A percentile compares a stretch with the other conserved stretches of the same genome.
phyloP scores from a whole-genome alignment of 1,140 invertebrate genomes.

The Ips nitidus region DNA sequence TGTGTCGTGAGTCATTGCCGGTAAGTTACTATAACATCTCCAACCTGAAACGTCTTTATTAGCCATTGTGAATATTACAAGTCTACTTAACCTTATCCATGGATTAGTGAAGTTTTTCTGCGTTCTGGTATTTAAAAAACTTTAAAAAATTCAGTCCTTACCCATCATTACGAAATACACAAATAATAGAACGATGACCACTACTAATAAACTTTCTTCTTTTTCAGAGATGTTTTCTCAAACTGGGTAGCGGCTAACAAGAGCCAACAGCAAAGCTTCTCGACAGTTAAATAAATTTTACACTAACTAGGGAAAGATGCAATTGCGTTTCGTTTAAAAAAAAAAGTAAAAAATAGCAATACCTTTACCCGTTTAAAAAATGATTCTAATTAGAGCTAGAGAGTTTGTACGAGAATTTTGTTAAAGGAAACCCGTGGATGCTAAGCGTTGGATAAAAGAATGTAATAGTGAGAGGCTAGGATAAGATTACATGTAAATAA shows the following conservation, averaged over 20 bases:
- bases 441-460: slow-evolving; percentile 32
- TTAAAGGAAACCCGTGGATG: slow-evolving; percentile 31
- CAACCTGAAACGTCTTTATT: not conserved
- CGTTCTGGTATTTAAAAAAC: too few species aligned
- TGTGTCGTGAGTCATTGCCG: slow-evolving; percentile 96
- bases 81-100: too few species aligned
- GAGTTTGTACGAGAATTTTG: slow-evolving; percentile 34
- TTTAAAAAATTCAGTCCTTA: too few species aligned
- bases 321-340: slow-evolving; percentile 20
- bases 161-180: too few species aligned
- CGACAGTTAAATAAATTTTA: slow-evolving; percentile 60
- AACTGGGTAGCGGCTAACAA: slow-evolving; percentile 86
- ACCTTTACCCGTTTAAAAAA: slow-evolving; percentile 13
- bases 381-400: slow-evolving; percentile 34
- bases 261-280: slow-evolving; percentile 65
- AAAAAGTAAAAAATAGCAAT: slow-evolving; percentile 36
- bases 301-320: slow-evolving; percentile 35
- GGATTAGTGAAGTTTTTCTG: too few species aligned
- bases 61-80: not conserved
- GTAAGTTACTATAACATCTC: slow-evolving; percentile 53
- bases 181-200: too few species aligned
- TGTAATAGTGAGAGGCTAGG: slow-evolving; percentile 46
- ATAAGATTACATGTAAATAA: slow-evolving; percentile 45
- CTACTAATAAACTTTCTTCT: slow-evolving; percentile 39
- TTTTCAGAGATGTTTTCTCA: slow-evolving; percentile 83